Evolutionary conservation across 2,113 vertebrate species (phyloP).

Genomic region (Pteropus alecto): DNA sequence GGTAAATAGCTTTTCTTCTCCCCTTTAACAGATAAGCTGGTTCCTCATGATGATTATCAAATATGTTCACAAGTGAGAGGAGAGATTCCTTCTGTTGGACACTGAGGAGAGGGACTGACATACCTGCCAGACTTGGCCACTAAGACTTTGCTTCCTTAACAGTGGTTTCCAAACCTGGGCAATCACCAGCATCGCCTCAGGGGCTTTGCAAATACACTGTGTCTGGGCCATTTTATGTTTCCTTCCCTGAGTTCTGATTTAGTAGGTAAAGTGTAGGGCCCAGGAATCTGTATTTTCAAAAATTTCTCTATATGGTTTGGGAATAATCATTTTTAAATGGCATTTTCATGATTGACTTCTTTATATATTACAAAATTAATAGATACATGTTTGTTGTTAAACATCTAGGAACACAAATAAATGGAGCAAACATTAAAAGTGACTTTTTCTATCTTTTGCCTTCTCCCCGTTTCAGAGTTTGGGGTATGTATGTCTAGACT

Average conservation of each 20-base stretch:
- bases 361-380: not conserved
- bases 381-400: not conserved
- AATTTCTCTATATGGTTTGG: not conserved
- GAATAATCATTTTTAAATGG: not conserved
- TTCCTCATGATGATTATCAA: slow-evolving; percentile 33
- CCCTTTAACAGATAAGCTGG: slow-evolving; percentile 41
- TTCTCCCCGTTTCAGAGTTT: not conserved
- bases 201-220: not conserved
- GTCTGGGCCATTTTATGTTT: not conserved
- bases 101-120: not conserved
- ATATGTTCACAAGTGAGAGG: slow-evolving; percentile 56
- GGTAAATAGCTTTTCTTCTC: slow-evolving; percentile 50
- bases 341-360: not conserved
- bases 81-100: slow-evolving; percentile 7
- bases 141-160: not conserved
- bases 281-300: not conserved
- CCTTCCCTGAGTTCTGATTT: not conserved
- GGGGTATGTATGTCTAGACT: not conserved
- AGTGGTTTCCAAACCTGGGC: not conserved
- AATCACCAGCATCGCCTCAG: not conserved
- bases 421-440: not conserved
- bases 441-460: not conserved
- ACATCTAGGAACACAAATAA: not conserved
- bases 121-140: not conserved
- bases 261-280: not conserved